Conservation (phyloP, 2,888 invertebrate genomes). For the Callosobruchus maculatus region DNA sequence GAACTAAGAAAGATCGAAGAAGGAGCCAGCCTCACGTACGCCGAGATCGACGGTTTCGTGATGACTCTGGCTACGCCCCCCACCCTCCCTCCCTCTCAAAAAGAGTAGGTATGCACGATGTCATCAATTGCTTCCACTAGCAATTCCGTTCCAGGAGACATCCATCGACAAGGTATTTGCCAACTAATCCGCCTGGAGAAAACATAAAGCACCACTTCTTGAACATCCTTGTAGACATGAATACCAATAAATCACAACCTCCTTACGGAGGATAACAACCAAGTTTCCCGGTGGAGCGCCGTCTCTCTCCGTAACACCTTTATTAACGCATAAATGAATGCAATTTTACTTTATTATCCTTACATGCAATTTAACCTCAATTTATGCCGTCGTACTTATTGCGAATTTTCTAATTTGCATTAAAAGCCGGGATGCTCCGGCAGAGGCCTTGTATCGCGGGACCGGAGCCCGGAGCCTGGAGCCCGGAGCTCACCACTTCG, state of each 20-base stretch:
- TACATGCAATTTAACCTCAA: not conserved
- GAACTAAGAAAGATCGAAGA: no score
- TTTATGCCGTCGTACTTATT: not conserved
- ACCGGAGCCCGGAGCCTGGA: not conserved
- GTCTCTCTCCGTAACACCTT: constrained; percentile 8
- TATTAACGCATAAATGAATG: constrained; percentile 7
- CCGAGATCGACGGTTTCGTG: no score
- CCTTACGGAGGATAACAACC: not conserved
- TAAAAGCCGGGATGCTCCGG: not conserved
- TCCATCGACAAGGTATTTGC: no score
- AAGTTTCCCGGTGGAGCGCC: not conserved
- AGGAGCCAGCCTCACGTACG: no score
- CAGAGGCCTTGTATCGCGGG: not conserved
- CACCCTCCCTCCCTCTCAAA: no score
- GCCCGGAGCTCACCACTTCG: not conserved
- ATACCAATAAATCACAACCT: not conserved
- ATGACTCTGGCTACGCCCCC: no score
- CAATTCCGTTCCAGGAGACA: no score
- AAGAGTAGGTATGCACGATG: no score
- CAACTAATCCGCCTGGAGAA: no score
- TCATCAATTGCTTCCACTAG: no score
- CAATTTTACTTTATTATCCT: constrained; percentile 6
- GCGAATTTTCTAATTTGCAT: not conserved
- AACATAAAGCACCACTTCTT: not conserved
- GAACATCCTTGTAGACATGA: not conserved